Evolutionary conservation across 2,113 vertebrate species (phyloP).

Genomic region (Hiodon tergisus): DNA sequence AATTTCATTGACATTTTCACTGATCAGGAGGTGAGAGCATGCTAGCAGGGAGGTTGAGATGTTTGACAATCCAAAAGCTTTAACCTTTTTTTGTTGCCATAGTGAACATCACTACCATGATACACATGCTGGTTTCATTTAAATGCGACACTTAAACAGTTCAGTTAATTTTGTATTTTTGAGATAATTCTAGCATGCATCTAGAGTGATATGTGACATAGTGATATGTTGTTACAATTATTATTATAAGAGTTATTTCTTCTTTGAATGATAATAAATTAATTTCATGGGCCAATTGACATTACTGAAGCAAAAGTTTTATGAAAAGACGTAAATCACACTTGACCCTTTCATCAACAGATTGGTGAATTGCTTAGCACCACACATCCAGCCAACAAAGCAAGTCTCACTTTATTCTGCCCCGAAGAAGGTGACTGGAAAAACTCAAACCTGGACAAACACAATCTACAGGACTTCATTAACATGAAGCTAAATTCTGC

Average conservation of each 20-base stretch:
- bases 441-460: conserved; percentile 91
- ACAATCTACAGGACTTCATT: conserved; percentile 95
- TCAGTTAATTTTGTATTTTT: too few relatives aligned
- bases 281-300: neutral
- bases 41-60: too few relatives aligned
- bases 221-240: neutral
- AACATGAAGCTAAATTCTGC: conserved; percentile 90
- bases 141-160: too few relatives aligned
- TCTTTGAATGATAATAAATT: neutral
- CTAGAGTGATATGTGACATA: too few relatives aligned
- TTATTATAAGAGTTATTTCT: neutral
- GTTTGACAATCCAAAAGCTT: neutral
- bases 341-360: conserved; percentile 50
- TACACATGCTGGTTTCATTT: too few relatives aligned
- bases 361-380: conserved; percentile 92
- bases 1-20: conserved; percentile 98
- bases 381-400: conserved; percentile 92
- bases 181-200: too few relatives aligned
- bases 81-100: neutral
- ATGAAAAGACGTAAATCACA: neutral
- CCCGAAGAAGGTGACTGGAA: conserved; percentile 96
- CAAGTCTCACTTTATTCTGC: conserved; percentile 85
- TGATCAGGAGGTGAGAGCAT: conserved; percentile 81
- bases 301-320: neutral
- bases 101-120: too few relatives aligned